These are phyloP conservation scores for Parthenolecanium corni DNA, from an alignment of 2,888 invertebrate species.

Conservation along the genomic window DNA sequence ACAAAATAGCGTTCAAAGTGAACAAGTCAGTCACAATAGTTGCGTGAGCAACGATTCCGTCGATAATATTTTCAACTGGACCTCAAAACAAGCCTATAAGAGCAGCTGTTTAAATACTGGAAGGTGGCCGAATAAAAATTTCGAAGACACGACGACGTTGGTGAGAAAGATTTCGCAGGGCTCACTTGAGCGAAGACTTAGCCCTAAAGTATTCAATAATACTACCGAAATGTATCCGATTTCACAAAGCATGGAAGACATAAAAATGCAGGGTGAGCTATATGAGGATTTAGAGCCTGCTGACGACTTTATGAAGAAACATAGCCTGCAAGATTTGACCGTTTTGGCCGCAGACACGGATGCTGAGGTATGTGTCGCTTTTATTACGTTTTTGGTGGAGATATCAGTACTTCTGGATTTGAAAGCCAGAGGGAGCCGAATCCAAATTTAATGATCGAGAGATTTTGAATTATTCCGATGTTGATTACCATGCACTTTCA, in stretches of 20 bases:
- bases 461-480: no score
- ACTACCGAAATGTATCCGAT: slow-evolving; percentile 16
- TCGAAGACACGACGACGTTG: background rate
- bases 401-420: no score
- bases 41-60: background rate
- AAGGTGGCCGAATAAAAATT: slow-evolving; percentile 5
- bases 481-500: no score
- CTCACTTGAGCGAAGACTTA: slow-evolving; percentile 40
- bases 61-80: slow-evolving; percentile 11
- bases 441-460: background rate
- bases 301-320: slow-evolving; percentile 15
- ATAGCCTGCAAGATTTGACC: slow-evolving; percentile 24
- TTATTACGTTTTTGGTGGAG: no score
- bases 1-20: no score
- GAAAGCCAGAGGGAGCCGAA: slow-evolving; percentile 2
- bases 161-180: background rate
- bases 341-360: slow-evolving; percentile 5
- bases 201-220: slow-evolving; percentile 50
- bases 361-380: slow-evolving; percentile 10
- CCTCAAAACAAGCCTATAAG: background rate
- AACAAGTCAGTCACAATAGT: no score
- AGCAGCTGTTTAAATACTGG: background rate
- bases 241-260: slow-evolving; percentile 40
- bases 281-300: slow-evolving; percentile 18
- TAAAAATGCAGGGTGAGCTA: slow-evolving; percentile 37